Percentiles rank a stretch among this genome's conserved stretches.
Evolutionary conservation across 2,797 vertebrate genomes (phyloP).

Genomic region (Atherinosoma microstoma): DNA sequence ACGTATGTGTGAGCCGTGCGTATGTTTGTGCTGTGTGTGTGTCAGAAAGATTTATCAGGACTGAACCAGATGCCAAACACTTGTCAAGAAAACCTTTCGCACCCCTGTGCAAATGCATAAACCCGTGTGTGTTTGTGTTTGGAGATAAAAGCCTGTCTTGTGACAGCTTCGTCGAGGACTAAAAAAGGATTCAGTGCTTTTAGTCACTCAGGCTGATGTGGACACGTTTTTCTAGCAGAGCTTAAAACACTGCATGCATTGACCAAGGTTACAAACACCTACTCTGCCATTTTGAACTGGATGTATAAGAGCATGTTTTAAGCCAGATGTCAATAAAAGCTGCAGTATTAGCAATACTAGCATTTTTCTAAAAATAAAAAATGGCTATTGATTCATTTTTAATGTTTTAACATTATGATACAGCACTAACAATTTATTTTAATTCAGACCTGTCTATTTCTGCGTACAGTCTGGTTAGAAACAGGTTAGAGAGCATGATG

Average conservation of each 20-base stretch:
- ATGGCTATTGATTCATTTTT: not conserved
- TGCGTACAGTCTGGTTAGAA: not conserved
- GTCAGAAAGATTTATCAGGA: slow-evolving; percentile 77
- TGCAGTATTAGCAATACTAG: not conserved
- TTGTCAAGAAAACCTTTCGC: slow-evolving; percentile 75
- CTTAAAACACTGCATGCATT: slow-evolving; percentile 22
- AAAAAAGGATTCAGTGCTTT: slow-evolving; percentile 75
- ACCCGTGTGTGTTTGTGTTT: slow-evolving; percentile 49
- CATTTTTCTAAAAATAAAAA: not conserved
- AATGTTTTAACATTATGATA: not conserved
- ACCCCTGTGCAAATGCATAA: slow-evolving; percentile 73
- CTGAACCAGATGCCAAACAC: slow-evolving; percentile 71
- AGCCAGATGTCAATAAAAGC: slow-evolving; percentile 2
- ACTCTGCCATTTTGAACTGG: not conserved
- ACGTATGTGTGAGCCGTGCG: slow-evolving; percentile 9
- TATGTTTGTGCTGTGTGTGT: slow-evolving; percentile 31
- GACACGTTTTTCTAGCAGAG: slow-evolving; percentile 65
- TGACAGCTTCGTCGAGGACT: slow-evolving; percentile 56
- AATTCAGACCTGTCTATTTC: not conserved
- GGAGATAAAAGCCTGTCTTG: slow-evolving; percentile 74
- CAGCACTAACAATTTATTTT: not conserved
- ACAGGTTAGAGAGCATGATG: not conserved
- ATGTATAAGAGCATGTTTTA: not conserved
- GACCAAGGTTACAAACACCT: slow-evolving; percentile 44
- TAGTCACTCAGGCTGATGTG: slow-evolving; percentile 69